Percentiles rank a stretch among this genome's conserved stretches.
Evolutionary conservation across 2,113 vertebrate genomes (phyloP).

Genomic region (Nesogale talazaci): DNA sequence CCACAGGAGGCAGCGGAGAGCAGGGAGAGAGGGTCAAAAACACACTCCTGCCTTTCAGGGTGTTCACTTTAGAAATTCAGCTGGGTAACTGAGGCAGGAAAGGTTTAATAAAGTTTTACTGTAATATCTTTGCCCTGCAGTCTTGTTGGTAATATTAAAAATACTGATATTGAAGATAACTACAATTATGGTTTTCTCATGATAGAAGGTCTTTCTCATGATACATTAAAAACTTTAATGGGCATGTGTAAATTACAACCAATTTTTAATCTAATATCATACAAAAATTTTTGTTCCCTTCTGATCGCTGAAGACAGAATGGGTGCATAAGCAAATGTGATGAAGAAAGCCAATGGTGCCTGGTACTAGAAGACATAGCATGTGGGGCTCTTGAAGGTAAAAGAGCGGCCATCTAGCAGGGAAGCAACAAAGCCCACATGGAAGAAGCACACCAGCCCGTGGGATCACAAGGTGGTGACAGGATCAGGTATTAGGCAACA

Average conservation of each 20-base stretch:
- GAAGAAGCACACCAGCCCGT: too few species aligned
- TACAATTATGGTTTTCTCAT: background rate
- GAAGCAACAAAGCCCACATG: too few species aligned
- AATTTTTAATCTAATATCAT: background rate
- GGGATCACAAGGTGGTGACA: too few species aligned
- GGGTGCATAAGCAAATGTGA: too few species aligned
- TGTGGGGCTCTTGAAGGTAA: too few species aligned
- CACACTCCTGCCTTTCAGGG: background rate
- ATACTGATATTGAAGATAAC: conserved; percentile 7
- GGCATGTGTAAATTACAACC: background rate
- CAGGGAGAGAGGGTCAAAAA: background rate
- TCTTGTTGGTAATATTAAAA: conserved; percentile 53
- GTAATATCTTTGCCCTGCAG: background rate
- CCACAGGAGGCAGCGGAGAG: background rate
- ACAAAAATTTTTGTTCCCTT: background rate
- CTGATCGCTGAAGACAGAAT: too few species aligned
- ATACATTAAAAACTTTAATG: background rate
- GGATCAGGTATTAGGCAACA: too few species aligned
- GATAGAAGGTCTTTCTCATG: background rate
- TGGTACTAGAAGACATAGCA: too few species aligned
- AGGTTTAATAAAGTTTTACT: background rate
- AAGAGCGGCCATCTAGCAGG: too few species aligned
- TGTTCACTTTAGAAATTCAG: background rate
- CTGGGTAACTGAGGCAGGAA: background rate
- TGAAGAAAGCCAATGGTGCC: too few species aligned